Conservation (phyloP, 2,888 invertebrate species). For the Poecilus cupreus region DNA sequence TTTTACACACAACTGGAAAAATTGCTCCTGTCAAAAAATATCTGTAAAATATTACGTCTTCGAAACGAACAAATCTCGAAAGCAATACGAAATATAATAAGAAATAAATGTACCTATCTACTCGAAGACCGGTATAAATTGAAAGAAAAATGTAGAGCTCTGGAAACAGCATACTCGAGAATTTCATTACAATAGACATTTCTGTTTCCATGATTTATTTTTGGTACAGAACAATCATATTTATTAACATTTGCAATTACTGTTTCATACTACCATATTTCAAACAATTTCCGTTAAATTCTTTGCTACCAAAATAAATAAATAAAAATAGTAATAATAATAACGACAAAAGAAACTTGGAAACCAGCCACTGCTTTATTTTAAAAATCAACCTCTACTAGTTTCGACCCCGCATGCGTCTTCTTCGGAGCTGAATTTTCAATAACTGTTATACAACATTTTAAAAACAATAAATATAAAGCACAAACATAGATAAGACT, state of each 20-base stretch:
- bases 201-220: not conserved
- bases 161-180: not conserved
- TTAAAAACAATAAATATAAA: too few relatives aligned
- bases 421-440: too few relatives aligned
- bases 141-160: not conserved
- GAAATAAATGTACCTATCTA: slow-evolving; percentile 22
- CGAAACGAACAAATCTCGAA: not conserved
- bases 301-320: too few relatives aligned
- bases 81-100: slow-evolving; percentile 15
- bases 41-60: slow-evolving; percentile 13
- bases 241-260: not conserved
- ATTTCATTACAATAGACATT: not conserved
- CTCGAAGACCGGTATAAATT: not conserved
- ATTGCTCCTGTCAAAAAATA: slow-evolving; percentile 9
- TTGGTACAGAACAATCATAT: not conserved
- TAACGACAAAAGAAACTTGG: too few relatives aligned
- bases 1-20: slow-evolving; percentile 5
- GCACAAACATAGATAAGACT: too few relatives aligned
- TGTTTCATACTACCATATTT: too few relatives aligned
- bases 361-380: too few relatives aligned
- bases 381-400: too few relatives aligned
- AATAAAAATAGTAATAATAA: too few relatives aligned
- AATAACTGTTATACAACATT: too few relatives aligned
- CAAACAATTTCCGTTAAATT: too few relatives aligned
- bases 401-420: too few relatives aligned